A percentile compares a stretch with the other conserved stretches of the same genome.
phyloP scores from a whole-genome alignment of 2,888 invertebrate genomes.

The Drosophila nigricruria region DNA sequence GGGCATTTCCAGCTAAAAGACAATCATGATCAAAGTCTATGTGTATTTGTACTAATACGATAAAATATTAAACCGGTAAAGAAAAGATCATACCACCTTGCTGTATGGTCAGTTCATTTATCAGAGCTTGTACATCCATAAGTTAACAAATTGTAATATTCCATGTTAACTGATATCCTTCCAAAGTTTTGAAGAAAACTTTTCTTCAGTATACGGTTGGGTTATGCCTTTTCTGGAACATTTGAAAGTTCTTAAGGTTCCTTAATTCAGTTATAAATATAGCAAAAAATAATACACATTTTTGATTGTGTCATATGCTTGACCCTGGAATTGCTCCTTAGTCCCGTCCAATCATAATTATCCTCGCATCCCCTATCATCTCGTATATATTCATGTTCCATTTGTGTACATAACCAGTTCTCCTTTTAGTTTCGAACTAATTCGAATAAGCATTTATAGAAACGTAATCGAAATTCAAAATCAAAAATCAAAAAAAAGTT shows the following conservation, averaged over 20 bases:
- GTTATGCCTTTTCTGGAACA: background rate
- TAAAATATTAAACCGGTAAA: background rate
- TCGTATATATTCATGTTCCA: constrained; percentile 43
- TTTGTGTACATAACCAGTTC: constrained; percentile 52
- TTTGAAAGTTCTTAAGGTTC: background rate
- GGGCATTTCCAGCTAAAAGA: background rate
- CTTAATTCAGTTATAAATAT: too few species aligned
- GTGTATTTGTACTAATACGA: background rate
- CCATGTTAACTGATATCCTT: background rate
- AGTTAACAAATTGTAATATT: background rate
- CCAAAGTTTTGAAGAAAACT: background rate
- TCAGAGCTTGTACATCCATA: background rate
- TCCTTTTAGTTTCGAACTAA: constrained; percentile 50
- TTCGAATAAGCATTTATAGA: constrained; percentile 40
- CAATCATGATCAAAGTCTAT: background rate
- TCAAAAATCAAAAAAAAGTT: constrained; percentile 1
- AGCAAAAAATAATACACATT: background rate
- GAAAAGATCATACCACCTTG: background rate
- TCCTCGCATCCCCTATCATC: constrained; percentile 10
- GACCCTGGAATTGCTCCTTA: background rate
- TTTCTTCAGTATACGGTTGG: background rate
- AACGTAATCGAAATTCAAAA: constrained; percentile 48
- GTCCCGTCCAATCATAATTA: background rate
- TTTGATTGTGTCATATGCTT: background rate
- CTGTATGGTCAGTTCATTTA: background rate